phyloP scores from a whole-genome alignment of 2,888 invertebrate genomes.

The Lasiommata megera region DNA sequence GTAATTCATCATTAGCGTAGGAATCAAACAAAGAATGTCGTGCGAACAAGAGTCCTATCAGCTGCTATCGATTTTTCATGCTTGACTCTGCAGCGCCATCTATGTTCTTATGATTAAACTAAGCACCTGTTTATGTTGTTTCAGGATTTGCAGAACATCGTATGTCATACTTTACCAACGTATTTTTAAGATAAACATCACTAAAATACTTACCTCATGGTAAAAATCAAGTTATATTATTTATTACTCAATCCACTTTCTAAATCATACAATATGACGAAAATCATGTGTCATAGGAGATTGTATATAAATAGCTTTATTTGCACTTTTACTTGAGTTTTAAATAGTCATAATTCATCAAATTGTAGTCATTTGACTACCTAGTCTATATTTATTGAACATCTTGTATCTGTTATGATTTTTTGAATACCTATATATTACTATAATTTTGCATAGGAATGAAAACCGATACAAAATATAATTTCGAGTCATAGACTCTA shows the following conservation, averaged over 20 bases:
- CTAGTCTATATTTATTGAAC: conserved; percentile 1
- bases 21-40: too few relatives aligned
- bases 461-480: too few relatives aligned
- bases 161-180: conserved; percentile 20
- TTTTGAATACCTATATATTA: not conserved
- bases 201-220: conserved; percentile 30
- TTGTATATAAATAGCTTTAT: too few relatives aligned
- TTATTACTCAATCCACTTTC: conserved; percentile 8
- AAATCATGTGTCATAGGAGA: too few relatives aligned
- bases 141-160: conserved; percentile 31
- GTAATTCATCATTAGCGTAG: too few relatives aligned
- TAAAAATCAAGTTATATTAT: conserved; percentile 6
- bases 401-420: not conserved
- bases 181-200: conserved; percentile 34
- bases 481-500: too few relatives aligned
- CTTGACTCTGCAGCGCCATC: not conserved
- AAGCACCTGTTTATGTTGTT: conserved; percentile 30
- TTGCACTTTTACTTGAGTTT: too few relatives aligned
- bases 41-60: not conserved
- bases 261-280: not conserved
- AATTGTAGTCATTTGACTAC: too few relatives aligned
- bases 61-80: conserved; percentile 7
- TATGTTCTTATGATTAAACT: not conserved
- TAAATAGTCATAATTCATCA: too few relatives aligned
- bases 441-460: too few relatives aligned